Evolutionary conservation across 2,113 vertebrate genomes (phyloP).

Genomic region (Danionella cerebrum): DNA sequence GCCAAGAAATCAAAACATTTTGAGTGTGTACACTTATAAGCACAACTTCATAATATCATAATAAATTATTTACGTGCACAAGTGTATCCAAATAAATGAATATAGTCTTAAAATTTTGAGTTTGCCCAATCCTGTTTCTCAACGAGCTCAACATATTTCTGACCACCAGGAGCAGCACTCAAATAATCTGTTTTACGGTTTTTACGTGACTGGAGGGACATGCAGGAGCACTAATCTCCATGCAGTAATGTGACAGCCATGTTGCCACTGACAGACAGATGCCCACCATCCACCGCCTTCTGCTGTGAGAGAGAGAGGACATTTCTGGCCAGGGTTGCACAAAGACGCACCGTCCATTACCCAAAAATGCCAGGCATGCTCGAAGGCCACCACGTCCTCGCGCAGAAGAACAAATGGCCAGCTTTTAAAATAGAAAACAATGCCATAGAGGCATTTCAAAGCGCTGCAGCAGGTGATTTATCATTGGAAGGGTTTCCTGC

Average conservation of each 20-base stretch:
- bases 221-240: conserved; percentile 62
- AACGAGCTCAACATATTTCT: no score
- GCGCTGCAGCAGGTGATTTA: conserved; percentile 29
- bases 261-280: background rate
- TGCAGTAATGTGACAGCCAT: conserved; percentile 54
- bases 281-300: conserved; percentile 1
- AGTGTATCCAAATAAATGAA: no score
- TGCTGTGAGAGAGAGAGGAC: background rate
- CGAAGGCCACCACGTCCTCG: conserved; percentile 47
- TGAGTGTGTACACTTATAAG: no score
- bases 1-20: no score
- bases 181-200: background rate
- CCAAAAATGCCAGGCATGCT: conserved; percentile 39
- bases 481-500: background rate
- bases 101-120: no score
- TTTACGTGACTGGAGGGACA: background rate
- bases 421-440: conserved; percentile 57
- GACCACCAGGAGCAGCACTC: no score
- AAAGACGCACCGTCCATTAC: conserved; percentile 29
- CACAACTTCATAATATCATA: no score
- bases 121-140: no score
- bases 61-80: no score
- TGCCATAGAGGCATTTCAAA: conserved; percentile 46
- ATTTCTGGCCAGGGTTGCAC: background rate
- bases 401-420: conserved; percentile 38